A percentile compares a stretch with the other conserved stretches of the same genome.
Evolutionary conservation across 1,140 invertebrate species (phyloP).

Genomic region (Dendrolimus kikuchii): DNA sequence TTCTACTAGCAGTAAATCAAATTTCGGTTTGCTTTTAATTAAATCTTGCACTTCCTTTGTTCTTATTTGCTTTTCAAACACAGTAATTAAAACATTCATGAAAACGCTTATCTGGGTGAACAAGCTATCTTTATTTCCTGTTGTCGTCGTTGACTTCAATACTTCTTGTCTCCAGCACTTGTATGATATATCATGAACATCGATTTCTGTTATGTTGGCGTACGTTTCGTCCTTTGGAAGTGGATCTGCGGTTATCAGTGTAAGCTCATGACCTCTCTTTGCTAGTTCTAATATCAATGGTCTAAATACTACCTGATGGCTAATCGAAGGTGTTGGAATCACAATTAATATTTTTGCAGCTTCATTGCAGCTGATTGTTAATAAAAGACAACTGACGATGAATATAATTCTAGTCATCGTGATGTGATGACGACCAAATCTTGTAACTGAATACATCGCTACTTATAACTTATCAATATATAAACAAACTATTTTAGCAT

Average conservation of each 20-base stretch:
- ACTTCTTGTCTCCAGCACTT: too few relatives aligned
- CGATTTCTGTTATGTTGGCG: constrained; percentile 23
- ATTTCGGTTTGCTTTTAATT: constrained; percentile 25
- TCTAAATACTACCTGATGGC: constrained; percentile 14
- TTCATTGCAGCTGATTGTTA: background rate
- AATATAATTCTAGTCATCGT: too few relatives aligned
- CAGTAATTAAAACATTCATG: constrained; percentile 14
- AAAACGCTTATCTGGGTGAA: constrained; percentile 8
- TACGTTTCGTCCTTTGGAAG: constrained; percentile 14
- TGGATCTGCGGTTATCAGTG: constrained; percentile 36
- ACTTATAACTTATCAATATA: too few relatives aligned
- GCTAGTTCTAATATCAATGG: constrained; percentile 41
- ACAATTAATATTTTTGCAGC: constrained; percentile 60
- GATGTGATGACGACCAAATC: too few relatives aligned
- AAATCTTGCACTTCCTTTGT: constrained; percentile 7
- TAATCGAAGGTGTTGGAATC: constrained; percentile 67
- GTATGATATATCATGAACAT: constrained; percentile 17
- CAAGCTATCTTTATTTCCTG: too few relatives aligned
- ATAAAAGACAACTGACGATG: too few relatives aligned
- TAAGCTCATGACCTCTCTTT: constrained; percentile 59
- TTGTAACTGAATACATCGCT: too few relatives aligned
- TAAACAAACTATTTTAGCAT: too few relatives aligned
- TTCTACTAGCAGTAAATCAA: constrained; percentile 37
- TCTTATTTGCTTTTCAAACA: constrained; percentile 33
- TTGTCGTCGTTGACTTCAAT: too few relatives aligned